A percentile compares a stretch with the other conserved stretches of the same genome.
These are phyloP conservation scores for Chymomyza costata DNA, from an alignment of 1,140 invertebrate genomes.

Conservation along the genomic window DNA sequence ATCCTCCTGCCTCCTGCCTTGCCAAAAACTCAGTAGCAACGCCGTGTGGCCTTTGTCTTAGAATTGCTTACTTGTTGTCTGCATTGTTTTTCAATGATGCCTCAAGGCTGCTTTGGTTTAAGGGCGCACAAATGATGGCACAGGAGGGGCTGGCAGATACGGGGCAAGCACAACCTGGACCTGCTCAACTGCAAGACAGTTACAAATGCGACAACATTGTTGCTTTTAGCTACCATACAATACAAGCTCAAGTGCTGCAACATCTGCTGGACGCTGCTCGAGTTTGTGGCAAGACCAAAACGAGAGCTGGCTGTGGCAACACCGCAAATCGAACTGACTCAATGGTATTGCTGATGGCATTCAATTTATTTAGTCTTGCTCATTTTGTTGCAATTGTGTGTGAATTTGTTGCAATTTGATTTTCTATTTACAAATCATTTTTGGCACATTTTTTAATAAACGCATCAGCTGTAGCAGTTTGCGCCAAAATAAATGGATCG, in stretches of 20 bases:
- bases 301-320: not conserved
- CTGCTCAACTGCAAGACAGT: constrained; percentile 59
- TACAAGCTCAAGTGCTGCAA: constrained; percentile 40
- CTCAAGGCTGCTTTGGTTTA: not conserved
- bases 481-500: too few relatives aligned
- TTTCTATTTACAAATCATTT: constrained; percentile 70
- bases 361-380: constrained; percentile 50
- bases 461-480: too few relatives aligned
- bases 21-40: not conserved
- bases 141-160: too few relatives aligned
- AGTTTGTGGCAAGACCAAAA: not conserved
- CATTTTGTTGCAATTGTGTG: constrained; percentile 68
- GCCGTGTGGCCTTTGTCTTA: constrained; percentile 36
- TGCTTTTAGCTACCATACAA: constrained; percentile 18
- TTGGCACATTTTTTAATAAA: constrained; percentile 4
- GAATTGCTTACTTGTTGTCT: constrained; percentile 14
- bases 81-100: constrained; percentile 24
- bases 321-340: constrained; percentile 52
- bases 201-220: constrained; percentile 71
- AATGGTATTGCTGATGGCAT: constrained; percentile 60
- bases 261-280: constrained; percentile 29
- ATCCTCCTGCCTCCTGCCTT: not conserved
- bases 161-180: not conserved
- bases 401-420: constrained; percentile 70
- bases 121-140: not conserved